Conservation (phyloP, 2,888 invertebrate species). For the Oscheius myriophilus region DNA sequence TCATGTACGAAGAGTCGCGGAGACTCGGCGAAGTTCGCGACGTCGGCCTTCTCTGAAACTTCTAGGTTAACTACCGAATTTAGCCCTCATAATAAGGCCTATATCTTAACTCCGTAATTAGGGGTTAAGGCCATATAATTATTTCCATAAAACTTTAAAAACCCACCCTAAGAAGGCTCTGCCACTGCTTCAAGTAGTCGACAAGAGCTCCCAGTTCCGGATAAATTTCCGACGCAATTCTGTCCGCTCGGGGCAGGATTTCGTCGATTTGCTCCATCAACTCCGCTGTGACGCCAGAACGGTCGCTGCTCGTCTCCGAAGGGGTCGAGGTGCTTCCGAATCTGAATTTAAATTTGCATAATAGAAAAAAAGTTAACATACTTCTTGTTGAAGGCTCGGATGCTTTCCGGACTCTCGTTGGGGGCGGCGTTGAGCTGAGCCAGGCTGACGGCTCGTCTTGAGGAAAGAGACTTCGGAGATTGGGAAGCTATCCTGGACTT, state of each 20-base stretch:
- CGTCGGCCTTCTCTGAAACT: conserved; percentile 17
- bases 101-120: too few relatives aligned
- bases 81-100: too few relatives aligned
- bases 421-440: conserved; percentile 39
- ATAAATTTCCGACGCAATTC: conserved; percentile 46
- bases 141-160: too few relatives aligned
- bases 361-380: conserved; percentile 4
- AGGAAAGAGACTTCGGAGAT: conserved; percentile 25
- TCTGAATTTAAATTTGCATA: conserved; percentile 8
- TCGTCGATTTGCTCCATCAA: conserved; percentile 54
- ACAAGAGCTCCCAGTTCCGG: conserved; percentile 58
- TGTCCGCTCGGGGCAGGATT: conserved; percentile 42
- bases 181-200: conserved; percentile 62
- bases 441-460: conserved; percentile 41
- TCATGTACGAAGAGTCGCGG: conserved; percentile 17
- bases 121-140: too few relatives aligned
- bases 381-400: conserved; percentile 35
- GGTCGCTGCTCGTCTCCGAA: conserved; percentile 26
- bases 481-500: conserved; percentile 31
- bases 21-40: conserved; percentile 21
- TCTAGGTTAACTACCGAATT: too few relatives aligned
- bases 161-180: conserved; percentile 49
- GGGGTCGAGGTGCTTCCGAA: conserved; percentile 28
- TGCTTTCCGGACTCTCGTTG: conserved; percentile 31
- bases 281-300: conserved; percentile 27